Evolutionary conservation across 1,140 invertebrate species (phyloP), one percentile per base, ranked within the genome.

Genomic region (Danaus melanippus): DNA sequence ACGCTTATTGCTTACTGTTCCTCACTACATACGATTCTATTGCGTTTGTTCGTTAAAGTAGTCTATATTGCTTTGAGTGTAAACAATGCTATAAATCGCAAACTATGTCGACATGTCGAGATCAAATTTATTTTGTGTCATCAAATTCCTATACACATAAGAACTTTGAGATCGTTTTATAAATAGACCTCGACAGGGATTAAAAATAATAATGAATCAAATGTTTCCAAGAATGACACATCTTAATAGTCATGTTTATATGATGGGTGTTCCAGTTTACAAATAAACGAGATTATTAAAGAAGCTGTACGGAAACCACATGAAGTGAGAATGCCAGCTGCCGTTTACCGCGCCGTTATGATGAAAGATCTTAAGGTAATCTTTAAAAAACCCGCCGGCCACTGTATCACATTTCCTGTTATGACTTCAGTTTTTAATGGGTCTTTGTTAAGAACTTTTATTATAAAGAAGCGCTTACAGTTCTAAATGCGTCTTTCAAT

Each of bases 231-330:
- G 53, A 64, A 60, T 66, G 69, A 71, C 64, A 66, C 50, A 56
- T 62, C 55, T 66, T 69, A 67, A 69, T 72, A 76, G 66, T 52
- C 59, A 67, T 70, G 62, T 69, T 74, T 65, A 71, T 79, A 66
- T 67, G 76, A 79, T 71, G 77, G 57, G 74, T 76, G 78, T 68
- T 80, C 78, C 72, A 74, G 58, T 73, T 79, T 56, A 68, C 62
- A 80, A 82, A 85, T 83, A 83, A 85, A 83, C 79, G 78, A 61
- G 69, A 76, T 84, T 86, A 82, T 81, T 84, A 84, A 83, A 81
- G 74, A 67, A 80, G 76, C 71, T 59, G 68, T 79, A 74, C 58
- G 52, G 70, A 78, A 84, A 84, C 84, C 84, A 82, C 84, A 84
- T 84, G 76, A 86, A 84, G 72, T 71, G 74, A 52, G 58, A 69